Evolutionary conservation across 2,888 invertebrate genomes (phyloP).

Genomic region (Phaonia tiefii): DNA sequence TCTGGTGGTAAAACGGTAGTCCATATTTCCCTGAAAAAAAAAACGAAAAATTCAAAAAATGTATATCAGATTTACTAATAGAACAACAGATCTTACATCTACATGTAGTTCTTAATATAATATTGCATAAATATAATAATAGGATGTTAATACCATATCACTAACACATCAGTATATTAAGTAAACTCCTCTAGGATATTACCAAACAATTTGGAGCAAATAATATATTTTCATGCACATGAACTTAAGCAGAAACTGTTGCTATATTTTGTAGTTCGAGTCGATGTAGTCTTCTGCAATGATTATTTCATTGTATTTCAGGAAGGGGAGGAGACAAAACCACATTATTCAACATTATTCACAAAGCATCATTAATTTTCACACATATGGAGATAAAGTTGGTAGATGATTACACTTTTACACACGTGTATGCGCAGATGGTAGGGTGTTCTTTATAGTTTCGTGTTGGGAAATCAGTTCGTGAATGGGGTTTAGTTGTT

Average conservation of each 20-base stretch:
- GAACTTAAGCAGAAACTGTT: conserved; percentile 36
- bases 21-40: conserved; percentile 85
- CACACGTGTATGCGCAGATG: too few species aligned
- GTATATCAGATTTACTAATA: not conserved
- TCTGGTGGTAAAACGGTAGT: conserved; percentile 82
- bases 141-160: too few species aligned
- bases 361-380: conserved; percentile 63
- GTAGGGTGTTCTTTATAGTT: too few species aligned
- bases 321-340: not conserved
- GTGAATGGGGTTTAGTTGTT: too few species aligned
- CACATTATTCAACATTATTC: conserved; percentile 43
- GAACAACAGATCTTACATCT: not conserved
- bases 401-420: too few species aligned
- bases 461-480: too few species aligned
- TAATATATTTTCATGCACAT: conserved; percentile 43
- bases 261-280: conserved; percentile 12
- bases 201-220: too few species aligned
- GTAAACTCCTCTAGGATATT: too few species aligned
- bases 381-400: conserved; percentile 12
- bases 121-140: not conserved
- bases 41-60: not conserved
- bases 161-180: too few species aligned
- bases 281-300: not conserved
- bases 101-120: not conserved
- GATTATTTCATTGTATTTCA: too few species aligned